Evolutionary conservation across 2,797 vertebrate genomes (phyloP), one percentile per base, ranked within the genome.

Genomic region (Melopsittacus undulatus): DNA sequence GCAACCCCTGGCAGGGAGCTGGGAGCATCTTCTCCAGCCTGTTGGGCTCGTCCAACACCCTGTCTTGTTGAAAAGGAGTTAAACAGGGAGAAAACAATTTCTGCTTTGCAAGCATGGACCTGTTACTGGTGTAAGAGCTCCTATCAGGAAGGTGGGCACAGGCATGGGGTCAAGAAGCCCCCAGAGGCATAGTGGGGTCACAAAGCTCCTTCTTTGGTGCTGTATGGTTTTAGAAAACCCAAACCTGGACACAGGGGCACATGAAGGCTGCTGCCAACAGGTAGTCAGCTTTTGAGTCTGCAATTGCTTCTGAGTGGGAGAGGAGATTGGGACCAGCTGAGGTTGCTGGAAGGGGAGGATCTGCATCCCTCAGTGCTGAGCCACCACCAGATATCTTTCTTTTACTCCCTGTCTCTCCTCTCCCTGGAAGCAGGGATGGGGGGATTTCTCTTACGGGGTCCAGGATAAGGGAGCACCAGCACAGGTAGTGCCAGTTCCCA

Each of bases 401-500:
- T 79, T 89, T 54, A 26, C 13, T 69, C 34, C 13, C 30, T 67
- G 38, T 5, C 34, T 85, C 9, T 62, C n/a, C 61, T 70, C 4
- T 46, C 11, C 9, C 14, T 70, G 19, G n/a, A 67, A 63, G 20
- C 15, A 72, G 42, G 20, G 48, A 61, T 40, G 13, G 11, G 16
- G 3, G 6, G 8, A 63, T 59, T 72, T 61, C 30, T 81, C 11
- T 30, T 75, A 16, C 3, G 5, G 9, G 26, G 3, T 4, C 16
- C 2, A 3, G 45, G 3, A 1, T 1, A 5, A 64, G 38, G 38
- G 17, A 63, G 38, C 59, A 76, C 0, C 3, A 69, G 30, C 46
- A 26, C 52, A 12, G 23, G n/a, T 20, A 23, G 1, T 75, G 45
- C 38, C 36, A 11, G 8, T 3, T 75, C 66, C 86, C 7, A 1